A percentile compares a stretch with the other conserved stretches of the same genome.
Evolutionary conservation across 2,113 vertebrate genomes (phyloP).

Genomic region (Carassius gibelio): DNA sequence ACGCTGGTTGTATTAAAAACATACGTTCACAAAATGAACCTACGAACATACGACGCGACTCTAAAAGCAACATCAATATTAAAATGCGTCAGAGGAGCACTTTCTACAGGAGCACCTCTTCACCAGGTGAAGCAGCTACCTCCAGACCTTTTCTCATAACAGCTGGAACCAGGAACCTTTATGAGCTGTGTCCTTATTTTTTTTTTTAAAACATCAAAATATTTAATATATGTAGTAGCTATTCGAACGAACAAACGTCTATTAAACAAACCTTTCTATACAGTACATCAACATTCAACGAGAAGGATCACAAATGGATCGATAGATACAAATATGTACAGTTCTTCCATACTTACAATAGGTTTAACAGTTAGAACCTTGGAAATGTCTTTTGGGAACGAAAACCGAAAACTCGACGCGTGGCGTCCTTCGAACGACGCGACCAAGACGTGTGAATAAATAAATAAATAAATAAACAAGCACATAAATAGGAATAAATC

Average conservation of each 20-base stretch:
- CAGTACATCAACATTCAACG: slow-evolving; percentile 55
- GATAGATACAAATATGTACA: slow-evolving; percentile 63
- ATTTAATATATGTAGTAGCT: slow-evolving; percentile 30
- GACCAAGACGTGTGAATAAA: slow-evolving; percentile 28
- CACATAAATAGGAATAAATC: slow-evolving; percentile 46
- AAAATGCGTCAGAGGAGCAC: slow-evolving; percentile 19
- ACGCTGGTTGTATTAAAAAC: not conserved
- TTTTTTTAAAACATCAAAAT: slow-evolving; percentile 45
- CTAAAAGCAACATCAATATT: slow-evolving; percentile 60
- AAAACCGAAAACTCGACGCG: not conserved
- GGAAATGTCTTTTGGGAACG: slow-evolving; percentile 24
- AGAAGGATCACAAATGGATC: slow-evolving; percentile 38
- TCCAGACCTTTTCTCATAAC: not conserved
- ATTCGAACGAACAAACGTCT: slow-evolving; percentile 18
- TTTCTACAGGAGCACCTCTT: not conserved
- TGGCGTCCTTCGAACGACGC: slow-evolving; percentile 21
- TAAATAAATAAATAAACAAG: slow-evolving; percentile 45
- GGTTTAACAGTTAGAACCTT: slow-evolving; percentile 23
- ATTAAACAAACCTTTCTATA: slow-evolving; percentile 49
- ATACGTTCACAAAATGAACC: slow-evolving; percentile 50
- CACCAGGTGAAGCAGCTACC: slow-evolving; percentile 5
- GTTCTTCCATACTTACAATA: slow-evolving; percentile 71
- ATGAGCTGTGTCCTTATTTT: not conserved
- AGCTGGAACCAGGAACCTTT: not conserved
- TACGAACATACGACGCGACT: slow-evolving; percentile 49